A percentile compares a stretch with the other conserved stretches of the same genome.
phyloP scores from a whole-genome alignment of 2,888 invertebrate species.

The Hedychridium roseum region DNA sequence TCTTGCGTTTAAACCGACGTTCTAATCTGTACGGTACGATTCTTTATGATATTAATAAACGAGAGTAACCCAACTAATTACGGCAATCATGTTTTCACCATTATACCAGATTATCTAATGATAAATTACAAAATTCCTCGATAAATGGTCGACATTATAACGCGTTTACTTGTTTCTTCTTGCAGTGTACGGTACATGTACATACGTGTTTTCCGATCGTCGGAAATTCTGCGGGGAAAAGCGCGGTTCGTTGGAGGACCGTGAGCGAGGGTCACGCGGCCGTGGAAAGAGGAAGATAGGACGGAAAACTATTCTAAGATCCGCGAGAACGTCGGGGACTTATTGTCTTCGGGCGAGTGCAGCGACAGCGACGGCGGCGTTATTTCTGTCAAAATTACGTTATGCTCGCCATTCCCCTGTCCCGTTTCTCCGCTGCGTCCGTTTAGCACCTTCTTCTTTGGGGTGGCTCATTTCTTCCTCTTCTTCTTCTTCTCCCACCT shows the following conservation, averaged over 20 bases:
- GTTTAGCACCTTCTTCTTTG: constrained; percentile 45
- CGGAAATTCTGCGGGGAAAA: constrained; percentile 30
- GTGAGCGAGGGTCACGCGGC: constrained; percentile 24
- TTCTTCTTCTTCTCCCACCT: not conserved
- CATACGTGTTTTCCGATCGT: no score
- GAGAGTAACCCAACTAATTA: no score
- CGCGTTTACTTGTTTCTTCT: no score
- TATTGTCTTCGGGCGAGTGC: constrained; percentile 48
- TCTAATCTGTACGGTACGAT: no score
- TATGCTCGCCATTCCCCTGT: constrained; percentile 49
- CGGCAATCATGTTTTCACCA: no score
- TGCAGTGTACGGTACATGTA: no score
- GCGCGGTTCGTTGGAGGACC: constrained; percentile 10
- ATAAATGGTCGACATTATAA: no score
- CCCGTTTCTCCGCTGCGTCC: constrained; percentile 31
- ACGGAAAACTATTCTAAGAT: constrained; percentile 56
- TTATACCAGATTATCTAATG: no score
- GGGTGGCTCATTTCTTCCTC: not conserved
- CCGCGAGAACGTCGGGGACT: constrained; percentile 46
- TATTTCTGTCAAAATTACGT: constrained; percentile 63
- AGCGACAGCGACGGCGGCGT: no score
- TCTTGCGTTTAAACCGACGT: no score
- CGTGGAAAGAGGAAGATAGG: constrained; percentile 26
- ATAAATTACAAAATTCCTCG: no score
- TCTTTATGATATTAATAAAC: no score